A percentile compares a stretch with the other conserved stretches of the same genome.
These are phyloP conservation scores for Anneissia japonica DNA, from an alignment of 35 echinoderm and acorn worm species.

Conservation along the genomic window DNA sequence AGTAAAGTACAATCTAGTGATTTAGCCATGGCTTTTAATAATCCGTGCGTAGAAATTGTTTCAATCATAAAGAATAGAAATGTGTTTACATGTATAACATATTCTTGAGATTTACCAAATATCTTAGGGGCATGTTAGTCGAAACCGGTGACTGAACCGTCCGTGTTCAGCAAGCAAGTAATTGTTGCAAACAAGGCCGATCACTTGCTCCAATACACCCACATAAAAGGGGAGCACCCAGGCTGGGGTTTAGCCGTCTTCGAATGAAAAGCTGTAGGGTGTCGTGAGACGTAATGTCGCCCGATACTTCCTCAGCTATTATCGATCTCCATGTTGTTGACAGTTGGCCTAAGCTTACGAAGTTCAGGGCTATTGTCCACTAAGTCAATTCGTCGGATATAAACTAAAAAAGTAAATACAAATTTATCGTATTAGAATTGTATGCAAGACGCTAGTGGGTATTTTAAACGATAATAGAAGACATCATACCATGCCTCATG, in stretches of 20 bases:
- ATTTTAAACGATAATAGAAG: too few species aligned
- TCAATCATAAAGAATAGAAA: background rate
- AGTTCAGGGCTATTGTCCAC: background rate
- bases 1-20: too few species aligned
- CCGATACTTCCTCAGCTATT: background rate
- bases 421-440: background rate
- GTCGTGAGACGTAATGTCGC: background rate
- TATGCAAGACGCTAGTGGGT: background rate
- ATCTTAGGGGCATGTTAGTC: background rate
- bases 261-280: background rate
- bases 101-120: background rate
- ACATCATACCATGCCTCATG: too few species aligned
- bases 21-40: too few species aligned
- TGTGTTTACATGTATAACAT: slow-evolving; percentile 2
- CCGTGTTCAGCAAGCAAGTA: background rate
- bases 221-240: background rate
- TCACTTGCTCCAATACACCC: background rate
- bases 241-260: background rate
- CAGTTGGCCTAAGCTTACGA: background rate
- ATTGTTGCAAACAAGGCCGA: background rate
- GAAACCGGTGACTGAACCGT: background rate
- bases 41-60: background rate
- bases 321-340: background rate
- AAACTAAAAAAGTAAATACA: background rate
- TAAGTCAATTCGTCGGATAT: background rate